Base-by-base conservation (phyloP, 2,113 vertebrate species). In the Dicrurus megarhynchus region DNA sequence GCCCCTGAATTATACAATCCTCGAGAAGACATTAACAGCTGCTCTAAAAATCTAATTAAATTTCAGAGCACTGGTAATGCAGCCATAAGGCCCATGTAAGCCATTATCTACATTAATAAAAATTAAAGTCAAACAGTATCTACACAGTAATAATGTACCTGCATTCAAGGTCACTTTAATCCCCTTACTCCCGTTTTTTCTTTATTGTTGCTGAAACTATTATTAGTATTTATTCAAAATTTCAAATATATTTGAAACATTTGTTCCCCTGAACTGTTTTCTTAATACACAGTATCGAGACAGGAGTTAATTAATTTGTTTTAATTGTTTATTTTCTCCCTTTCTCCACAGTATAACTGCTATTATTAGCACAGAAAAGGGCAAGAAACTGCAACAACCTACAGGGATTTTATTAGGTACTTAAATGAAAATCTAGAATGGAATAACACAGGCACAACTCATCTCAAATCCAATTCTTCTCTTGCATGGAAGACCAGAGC, bases 41-140 rank as follows among this genome's bases (percentile, higher is more conserved):
- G 96, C 75, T 98, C 95, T 98, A 96, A 98, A 98, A 97, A 98
- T 97, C 97, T 98, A 98, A 98, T 98, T 98, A 98, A 98, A 98
- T 98, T 98, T 97, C 97, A 97, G 96, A 98, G 96, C 91, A 84
- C 95, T 89, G 80, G 94, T 97, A 98, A 98, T 97, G 84, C 96
- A 88, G 83, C 97, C 97, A 98, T 97, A 98, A 98, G 97, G 97
- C 97, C 63, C 95, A 42, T 95, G 96, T 98, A 98, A 98, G 97
- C 97, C 89, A 98, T 98, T 98, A 97, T 92, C 97, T 92, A 96
- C 94, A 97, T 97, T 97, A 98, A 98, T 98, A 98, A 98, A 98
- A 98, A 98, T 97, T 98, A 97, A 98, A 97, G 95, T 98, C 97
- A 95, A 97, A 94, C 91, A 96, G n/a, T 91, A 95, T 89, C 89